Conservation (phyloP, 1,140 invertebrate genomes). For the Druon quercuslanigerum region DNA sequence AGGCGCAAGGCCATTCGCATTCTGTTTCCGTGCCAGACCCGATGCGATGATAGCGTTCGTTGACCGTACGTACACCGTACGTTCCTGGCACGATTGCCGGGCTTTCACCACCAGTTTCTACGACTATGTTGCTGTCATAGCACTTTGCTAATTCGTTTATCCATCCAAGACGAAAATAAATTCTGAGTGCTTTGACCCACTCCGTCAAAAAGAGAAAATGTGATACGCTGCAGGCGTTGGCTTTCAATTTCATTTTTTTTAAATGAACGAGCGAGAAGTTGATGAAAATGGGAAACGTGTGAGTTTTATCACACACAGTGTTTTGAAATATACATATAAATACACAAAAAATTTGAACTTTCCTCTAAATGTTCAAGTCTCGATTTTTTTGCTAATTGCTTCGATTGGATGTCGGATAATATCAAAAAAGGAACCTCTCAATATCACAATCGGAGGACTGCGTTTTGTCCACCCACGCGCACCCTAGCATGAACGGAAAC, state of each 20-base stretch:
- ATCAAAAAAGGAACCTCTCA: too few species aligned
- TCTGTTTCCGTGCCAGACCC: slow-evolving; percentile 51
- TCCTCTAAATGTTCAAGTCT: too few species aligned
- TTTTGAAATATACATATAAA: neutral
- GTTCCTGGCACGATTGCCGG: slow-evolving; percentile 39
- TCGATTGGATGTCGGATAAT: too few species aligned
- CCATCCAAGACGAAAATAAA: neutral
- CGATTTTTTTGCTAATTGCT: too few species aligned
- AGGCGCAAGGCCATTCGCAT: slow-evolving; percentile 54
- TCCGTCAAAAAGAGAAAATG: too few species aligned
- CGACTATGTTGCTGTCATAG: slow-evolving; percentile 32
- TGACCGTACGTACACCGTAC: slow-evolving; percentile 11
- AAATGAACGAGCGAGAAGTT: too few species aligned
- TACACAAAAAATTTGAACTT: too few species aligned
- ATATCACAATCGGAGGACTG: too few species aligned
- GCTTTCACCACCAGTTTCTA: slow-evolving; percentile 37
- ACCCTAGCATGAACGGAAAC: too few species aligned
- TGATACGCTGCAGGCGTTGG: too few species aligned
- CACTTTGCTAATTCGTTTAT: slow-evolving; percentile 25
- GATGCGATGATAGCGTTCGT: slow-evolving; percentile 14
- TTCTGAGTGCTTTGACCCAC: neutral
- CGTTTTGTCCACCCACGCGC: too few species aligned
- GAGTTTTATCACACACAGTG: neutral
- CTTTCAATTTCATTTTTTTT: too few species aligned
- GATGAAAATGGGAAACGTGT: neutral